Conservation (phyloP, 2,888 invertebrate genomes). For the Acronicta leporina region DNA sequence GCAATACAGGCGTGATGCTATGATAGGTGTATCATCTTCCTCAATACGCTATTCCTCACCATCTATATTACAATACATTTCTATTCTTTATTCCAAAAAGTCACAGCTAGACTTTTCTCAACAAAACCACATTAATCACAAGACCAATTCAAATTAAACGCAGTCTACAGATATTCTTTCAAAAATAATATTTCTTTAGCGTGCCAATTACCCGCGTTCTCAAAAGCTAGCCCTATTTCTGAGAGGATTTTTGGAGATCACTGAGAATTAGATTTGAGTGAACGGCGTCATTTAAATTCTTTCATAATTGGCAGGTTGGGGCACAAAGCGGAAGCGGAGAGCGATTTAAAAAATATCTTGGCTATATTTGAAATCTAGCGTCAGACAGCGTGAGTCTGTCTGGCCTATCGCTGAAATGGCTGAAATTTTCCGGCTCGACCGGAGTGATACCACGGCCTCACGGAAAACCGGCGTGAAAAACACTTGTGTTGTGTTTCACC, state of each 20-base stretch:
- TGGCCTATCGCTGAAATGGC: no score
- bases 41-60: no score
- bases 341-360: slow-evolving; percentile 7
- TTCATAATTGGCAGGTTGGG: slow-evolving; percentile 61
- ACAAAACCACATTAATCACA: slow-evolving; percentile 11
- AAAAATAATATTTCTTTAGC: slow-evolving; percentile 64
- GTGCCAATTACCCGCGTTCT: slow-evolving; percentile 60
- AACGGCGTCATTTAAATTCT: slow-evolving; percentile 70
- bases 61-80: no score
- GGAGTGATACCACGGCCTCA: no score
- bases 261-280: slow-evolving; percentile 68
- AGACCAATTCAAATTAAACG: slow-evolving; percentile 43
- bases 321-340: neutral
- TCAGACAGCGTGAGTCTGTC: no score
- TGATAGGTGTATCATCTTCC: no score
- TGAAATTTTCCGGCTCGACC: no score
- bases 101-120: neutral
- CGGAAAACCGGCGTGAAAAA: no score
- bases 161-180: slow-evolving; percentile 30
- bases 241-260: slow-evolving; percentile 66
- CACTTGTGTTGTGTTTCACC: no score
- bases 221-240: slow-evolving; percentile 63
- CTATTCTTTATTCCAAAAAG: no score
- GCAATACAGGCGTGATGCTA: no score
- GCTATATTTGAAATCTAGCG: no score